These are phyloP conservation scores for Agapornis roseicollis DNA, from an alignment of 2,113 vertebrate genomes.

Conservation along the genomic window DNA sequence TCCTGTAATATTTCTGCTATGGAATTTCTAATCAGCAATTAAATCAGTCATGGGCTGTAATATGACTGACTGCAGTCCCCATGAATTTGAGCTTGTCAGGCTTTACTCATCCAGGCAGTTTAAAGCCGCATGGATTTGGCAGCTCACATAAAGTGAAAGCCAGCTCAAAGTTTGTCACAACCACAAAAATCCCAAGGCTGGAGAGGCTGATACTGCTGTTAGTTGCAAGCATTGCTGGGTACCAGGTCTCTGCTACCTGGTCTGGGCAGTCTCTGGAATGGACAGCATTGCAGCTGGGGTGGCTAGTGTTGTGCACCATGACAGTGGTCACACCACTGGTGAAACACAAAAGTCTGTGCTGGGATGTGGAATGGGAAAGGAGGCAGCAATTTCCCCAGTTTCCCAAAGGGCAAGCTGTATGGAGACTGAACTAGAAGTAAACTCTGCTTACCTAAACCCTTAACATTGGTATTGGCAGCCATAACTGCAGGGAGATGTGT, in stretches of 20 bases:
- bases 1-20: neutral
- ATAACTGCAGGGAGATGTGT: neutral
- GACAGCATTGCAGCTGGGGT: neutral
- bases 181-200: neutral
- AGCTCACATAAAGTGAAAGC: neutral
- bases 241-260: fast-evolving
- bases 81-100: neutral
- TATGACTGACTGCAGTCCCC: neutral
- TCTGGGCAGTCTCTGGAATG: neutral
- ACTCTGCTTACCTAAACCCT: neutral
- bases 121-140: neutral
- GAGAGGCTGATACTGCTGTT: neutral
- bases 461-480: neutral
- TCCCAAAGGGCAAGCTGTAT: fast-evolving
- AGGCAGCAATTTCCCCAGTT: neutral
- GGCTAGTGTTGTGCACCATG: neutral
- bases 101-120: neutral
- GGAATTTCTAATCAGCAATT: constrained; percentile 24
- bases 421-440: neutral
- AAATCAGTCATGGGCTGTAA: neutral
- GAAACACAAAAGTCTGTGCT: neutral
- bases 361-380: neutral
- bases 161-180: neutral
- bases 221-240: fast-evolving
- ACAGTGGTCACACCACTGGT: neutral